Evolutionary conservation across 2,797 vertebrate genomes (phyloP).

Genomic region (Nyctibius grandis): DNA sequence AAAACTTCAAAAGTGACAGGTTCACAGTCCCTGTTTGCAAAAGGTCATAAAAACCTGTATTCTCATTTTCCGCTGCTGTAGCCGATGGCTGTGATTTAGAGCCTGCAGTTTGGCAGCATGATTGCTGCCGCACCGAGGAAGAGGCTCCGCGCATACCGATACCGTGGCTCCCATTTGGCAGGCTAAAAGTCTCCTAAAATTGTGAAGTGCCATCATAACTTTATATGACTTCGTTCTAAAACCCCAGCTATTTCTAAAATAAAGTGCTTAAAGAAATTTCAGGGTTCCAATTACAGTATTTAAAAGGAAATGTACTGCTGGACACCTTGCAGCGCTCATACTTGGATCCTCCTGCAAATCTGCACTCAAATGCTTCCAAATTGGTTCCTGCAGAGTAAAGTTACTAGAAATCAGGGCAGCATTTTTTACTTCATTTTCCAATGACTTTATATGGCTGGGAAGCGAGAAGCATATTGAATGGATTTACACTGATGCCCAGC

Average conservation of each 20-base stretch:
- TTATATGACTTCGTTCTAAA: constrained; percentile 52
- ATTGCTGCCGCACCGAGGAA: neutral
- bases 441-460: neutral
- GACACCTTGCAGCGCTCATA: neutral
- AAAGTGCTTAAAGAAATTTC: constrained; percentile 48
- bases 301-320: constrained; percentile 54
- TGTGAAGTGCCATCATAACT: constrained; percentile 55
- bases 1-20: constrained; percentile 33
- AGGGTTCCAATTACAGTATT: constrained; percentile 27
- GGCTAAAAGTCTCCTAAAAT: constrained; percentile 56
- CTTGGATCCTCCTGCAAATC: constrained; percentile 34
- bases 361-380: constrained; percentile 23
- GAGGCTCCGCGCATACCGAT: neutral
- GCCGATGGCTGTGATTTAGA: constrained; percentile 54
- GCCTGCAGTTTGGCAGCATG: neutral
- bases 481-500: neutral
- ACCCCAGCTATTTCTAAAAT: constrained; percentile 42
- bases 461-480: constrained; percentile 15
- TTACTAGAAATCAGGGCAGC: constrained; percentile 35
- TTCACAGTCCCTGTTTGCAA: neutral
- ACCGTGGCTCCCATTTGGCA: constrained; percentile 34
- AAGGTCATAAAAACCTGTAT: constrained; percentile 40
- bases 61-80: constrained; percentile 45
- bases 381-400: neutral
- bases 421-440: neutral